These are phyloP conservation scores for Cyanistes caeruleus DNA, from an alignment of 2,113 vertebrate genomes.

Conservation along the genomic window DNA sequence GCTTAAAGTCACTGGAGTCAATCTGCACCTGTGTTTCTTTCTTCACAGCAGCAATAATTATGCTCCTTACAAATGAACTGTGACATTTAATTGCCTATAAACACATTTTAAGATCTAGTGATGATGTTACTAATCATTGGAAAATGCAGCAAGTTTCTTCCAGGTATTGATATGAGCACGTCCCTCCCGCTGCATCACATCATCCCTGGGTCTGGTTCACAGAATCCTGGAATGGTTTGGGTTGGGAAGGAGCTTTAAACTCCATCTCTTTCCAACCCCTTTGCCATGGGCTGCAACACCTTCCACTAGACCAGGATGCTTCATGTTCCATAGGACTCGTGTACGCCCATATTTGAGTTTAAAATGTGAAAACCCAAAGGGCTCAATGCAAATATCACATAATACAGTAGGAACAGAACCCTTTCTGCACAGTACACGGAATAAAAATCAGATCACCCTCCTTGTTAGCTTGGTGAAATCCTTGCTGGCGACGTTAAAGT, in stretches of 20 bases:
- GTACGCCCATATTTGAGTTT: neutral
- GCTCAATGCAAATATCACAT: neutral
- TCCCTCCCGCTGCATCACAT: accelerated
- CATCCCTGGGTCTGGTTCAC: neutral
- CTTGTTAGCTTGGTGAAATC: neutral
- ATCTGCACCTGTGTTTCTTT: neutral
- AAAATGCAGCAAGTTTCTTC: neutral
- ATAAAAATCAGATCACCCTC: neutral
- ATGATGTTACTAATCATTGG: neutral
- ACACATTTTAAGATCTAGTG: neutral
- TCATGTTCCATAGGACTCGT: accelerated
- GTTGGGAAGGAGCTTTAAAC: neutral
- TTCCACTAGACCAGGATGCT: neutral
- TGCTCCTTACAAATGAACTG: neutral
- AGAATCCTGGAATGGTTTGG: neutral
- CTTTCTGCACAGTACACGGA: neutral
- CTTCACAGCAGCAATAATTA: neutral
- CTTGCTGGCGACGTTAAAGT: neutral
- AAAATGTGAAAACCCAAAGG: neutral
- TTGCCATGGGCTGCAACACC: neutral
- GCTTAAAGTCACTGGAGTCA: neutral
- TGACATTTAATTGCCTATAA: constrained; percentile 46
- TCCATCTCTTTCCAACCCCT: neutral
- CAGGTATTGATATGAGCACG: accelerated
- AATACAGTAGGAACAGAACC: neutral